Conservation (phyloP, 2,888 invertebrate species). For the Orthonychiurus folsomi region DNA sequence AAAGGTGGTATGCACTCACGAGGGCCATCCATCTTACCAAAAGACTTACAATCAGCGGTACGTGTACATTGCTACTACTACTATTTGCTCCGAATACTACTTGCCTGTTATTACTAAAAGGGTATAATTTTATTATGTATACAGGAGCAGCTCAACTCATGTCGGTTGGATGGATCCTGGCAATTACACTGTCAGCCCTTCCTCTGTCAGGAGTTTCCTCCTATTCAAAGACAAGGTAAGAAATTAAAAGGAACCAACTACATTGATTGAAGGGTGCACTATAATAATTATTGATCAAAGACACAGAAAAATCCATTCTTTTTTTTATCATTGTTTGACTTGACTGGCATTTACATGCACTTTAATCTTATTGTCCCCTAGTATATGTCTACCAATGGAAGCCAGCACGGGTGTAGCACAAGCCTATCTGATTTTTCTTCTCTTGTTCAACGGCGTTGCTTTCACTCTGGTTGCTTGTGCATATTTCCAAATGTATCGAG, state of each 20-base stretch:
- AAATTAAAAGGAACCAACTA: too few species aligned
- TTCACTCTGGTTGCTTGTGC: slow-evolving; percentile 75
- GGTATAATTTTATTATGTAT: too few species aligned
- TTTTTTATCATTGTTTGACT: too few species aligned
- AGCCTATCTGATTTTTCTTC: slow-evolving; percentile 62
- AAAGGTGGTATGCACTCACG: slow-evolving; percentile 67
- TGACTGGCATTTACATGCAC: too few species aligned
- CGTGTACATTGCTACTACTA: too few species aligned
- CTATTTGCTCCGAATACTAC: too few species aligned
- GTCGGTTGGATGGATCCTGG: slow-evolving; percentile 69
- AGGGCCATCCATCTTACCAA: slow-evolving; percentile 74
- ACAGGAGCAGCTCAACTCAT: slow-evolving; percentile 62
- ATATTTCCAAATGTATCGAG: slow-evolving; percentile 76
- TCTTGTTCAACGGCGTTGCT: slow-evolving; percentile 67
- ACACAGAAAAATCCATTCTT: too few species aligned
- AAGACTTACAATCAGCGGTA: slow-evolving; percentile 63
- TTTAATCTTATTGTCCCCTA: too few species aligned
- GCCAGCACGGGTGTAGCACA: slow-evolving; percentile 59
- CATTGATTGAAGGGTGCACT: too few species aligned
- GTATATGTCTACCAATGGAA: slow-evolving; percentile 83
- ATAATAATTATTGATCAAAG: too few species aligned
- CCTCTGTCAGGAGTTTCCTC: slow-evolving; percentile 76
- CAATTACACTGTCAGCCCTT: slow-evolving; percentile 64
- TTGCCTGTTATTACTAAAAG: too few species aligned
- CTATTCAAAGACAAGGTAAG: slow-evolving; percentile 71